Evolutionary conservation across 2,888 invertebrate species (phyloP).

Genomic region (Tachina fera): DNA sequence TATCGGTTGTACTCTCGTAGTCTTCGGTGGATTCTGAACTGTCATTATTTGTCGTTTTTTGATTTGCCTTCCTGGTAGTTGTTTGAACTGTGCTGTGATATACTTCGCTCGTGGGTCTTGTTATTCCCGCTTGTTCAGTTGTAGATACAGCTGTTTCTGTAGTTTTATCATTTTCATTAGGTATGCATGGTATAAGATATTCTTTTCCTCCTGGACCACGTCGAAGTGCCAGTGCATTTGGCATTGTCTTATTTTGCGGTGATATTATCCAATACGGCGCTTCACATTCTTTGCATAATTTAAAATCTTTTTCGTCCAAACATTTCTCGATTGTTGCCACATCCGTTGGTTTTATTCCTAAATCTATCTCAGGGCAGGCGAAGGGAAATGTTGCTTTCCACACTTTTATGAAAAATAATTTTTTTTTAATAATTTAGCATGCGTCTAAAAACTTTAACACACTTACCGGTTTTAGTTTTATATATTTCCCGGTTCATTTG

Average conservation of each 20-base stretch:
- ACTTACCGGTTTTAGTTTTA: slow-evolving; percentile 43
- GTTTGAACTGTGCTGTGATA: too few relatives aligned
- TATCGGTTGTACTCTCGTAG: too few relatives aligned
- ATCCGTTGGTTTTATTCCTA: background rate
- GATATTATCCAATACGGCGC: background rate
- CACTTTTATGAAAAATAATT: background rate
- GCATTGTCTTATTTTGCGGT: background rate
- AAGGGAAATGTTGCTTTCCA: slow-evolving; percentile 46
- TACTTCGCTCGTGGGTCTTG: too few relatives aligned
- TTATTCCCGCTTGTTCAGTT: too few relatives aligned
- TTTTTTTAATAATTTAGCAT: background rate
- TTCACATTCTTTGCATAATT: slow-evolving; percentile 16
- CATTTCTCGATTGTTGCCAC: background rate
- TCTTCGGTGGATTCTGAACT: background rate
- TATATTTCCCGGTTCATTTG: slow-evolving; percentile 41
- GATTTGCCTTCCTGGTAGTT: too few relatives aligned
- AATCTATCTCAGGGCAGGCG: slow-evolving; percentile 30
- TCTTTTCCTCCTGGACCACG: background rate
- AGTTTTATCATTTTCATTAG: background rate
- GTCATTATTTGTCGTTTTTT: too few relatives aligned
- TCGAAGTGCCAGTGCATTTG: background rate
- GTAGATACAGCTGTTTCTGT: too few relatives aligned
- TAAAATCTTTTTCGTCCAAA: background rate
- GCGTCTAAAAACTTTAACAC: background rate
- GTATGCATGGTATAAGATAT: background rate